Percentiles rank a stretch among this genome's conserved stretches.
These are phyloP conservation scores for Pomatorhinus ruficollis DNA, from an alignment of 2,113 vertebrate species.

Conservation along the genomic window DNA sequence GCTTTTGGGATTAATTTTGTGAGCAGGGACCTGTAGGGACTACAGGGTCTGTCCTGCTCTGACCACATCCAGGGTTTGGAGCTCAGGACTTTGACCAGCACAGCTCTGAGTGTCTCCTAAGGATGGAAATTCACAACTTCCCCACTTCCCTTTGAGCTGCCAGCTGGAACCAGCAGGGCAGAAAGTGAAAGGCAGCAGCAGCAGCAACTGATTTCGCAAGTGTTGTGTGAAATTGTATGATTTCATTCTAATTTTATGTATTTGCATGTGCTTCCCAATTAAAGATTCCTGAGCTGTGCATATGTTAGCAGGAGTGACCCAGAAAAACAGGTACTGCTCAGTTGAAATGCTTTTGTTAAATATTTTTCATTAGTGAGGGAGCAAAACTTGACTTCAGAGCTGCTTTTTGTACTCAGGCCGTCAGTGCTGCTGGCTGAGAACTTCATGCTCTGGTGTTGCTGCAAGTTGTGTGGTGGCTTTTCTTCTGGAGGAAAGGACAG, in stretches of 20 bases:
- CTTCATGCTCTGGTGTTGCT: not conserved
- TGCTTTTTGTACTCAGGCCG: not conserved
- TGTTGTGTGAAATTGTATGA: not conserved
- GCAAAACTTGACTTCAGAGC: not conserved
- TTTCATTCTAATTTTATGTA: not conserved
- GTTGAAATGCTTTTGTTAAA: not conserved
- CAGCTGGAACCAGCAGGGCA: not conserved
- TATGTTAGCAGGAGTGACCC: not conserved
- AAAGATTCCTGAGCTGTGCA: not conserved
- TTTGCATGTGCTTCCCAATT: not conserved
- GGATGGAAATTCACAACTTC: not conserved
- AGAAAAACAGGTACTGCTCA: slow-evolving; percentile 2
- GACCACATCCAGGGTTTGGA: not conserved
- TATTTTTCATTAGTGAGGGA: not conserved
- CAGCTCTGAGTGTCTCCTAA: not conserved
- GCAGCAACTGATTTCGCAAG: not conserved
- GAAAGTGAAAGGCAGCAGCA: not conserved
- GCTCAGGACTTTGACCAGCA: not conserved
- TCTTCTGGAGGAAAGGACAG: not conserved
- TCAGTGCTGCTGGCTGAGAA: not conserved
- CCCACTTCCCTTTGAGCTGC: not conserved
- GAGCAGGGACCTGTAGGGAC: not conserved
- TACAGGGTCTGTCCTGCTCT: not conserved
- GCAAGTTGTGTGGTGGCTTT: not conserved
- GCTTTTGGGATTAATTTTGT: not conserved